Conservation (phyloP, 1,140 invertebrate genomes). For the Colletes latitarsis region DNA sequence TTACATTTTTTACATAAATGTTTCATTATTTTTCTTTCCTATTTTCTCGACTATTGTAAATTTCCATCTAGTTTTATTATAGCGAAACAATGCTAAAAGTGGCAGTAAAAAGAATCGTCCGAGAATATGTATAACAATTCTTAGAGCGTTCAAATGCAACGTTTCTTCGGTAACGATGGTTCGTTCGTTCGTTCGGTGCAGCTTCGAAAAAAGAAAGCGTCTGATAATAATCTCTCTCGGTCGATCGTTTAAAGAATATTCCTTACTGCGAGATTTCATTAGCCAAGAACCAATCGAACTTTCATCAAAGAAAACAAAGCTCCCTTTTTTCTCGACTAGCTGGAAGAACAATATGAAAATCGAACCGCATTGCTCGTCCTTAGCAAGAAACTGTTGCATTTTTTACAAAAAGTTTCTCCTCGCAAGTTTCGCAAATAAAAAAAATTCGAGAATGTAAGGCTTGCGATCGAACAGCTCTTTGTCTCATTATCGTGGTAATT, state of each 20-base stretch:
- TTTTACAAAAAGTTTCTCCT: background rate
- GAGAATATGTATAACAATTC: slow-evolving; percentile 36
- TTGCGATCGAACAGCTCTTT: background rate
- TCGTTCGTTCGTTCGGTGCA: background rate
- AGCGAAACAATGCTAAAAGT: slow-evolving; percentile 53
- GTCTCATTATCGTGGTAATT: background rate
- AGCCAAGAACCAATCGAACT: too few species aligned
- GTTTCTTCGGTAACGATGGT: slow-evolving; percentile 24
- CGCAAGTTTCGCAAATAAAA: background rate
- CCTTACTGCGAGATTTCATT: too few species aligned
- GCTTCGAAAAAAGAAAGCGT: background rate
- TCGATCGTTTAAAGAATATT: background rate
- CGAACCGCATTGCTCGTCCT: background rate
- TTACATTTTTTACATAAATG: slow-evolving; percentile 48
- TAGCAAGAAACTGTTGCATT: background rate
- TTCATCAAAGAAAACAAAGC: too few species aligned
- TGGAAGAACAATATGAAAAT: background rate
- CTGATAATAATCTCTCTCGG: background rate
- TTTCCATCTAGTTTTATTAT: slow-evolving; percentile 54
- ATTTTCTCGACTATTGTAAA: slow-evolving; percentile 47
- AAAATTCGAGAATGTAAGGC: background rate
- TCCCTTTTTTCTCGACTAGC: too few species aligned
- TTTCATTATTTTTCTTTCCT: background rate
- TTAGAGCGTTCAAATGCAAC: slow-evolving; percentile 43
- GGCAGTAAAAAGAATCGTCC: slow-evolving; percentile 59